Base-by-base conservation (phyloP, 2,797 vertebrate genomes). In the Pipistrellus pygmaeus region DNA sequence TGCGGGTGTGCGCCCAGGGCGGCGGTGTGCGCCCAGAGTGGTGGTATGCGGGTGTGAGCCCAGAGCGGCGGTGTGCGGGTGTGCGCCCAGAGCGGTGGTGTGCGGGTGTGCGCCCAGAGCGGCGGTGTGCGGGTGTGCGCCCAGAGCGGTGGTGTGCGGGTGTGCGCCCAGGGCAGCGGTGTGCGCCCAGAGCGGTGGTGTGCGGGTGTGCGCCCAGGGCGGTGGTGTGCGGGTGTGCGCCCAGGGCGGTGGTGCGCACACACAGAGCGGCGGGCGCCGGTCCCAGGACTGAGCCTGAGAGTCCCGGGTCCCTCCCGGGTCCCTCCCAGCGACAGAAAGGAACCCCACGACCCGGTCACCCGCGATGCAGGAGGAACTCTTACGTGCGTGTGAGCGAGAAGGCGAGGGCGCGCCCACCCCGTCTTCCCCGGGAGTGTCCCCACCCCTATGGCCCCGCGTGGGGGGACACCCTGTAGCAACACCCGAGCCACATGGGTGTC, bases 381-480 rank as follows among this genome's bases (percentile, higher is more conserved):
- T 5, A 7, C 4, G 2, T 27, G 4, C 0, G 27, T 5, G 9
- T 30, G 13, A 38, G 57, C 6, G 38, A 41, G 5, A 25, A 27
- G 21, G 25, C 25, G 57, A 27, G 57, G 57, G 4, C 57, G 14
- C 35, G 2, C 5, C 84, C 0, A 0, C 51, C 66, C 1, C 0
- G 1, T 11, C 35, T 32, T 8, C 25, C 25, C 1, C 7, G 1
- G 53, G 53, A 27, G 1, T n/a, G 21, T 57, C 41, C 6, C 6
- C 23, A 25, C 2, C 48, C 41, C 1, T 2, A 3, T 0, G 5
- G 3, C 4, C 55, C 13, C 0, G 0, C 3, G 13, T 0, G 0
- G 71, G 38, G 30, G 30, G 5, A 14, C 3, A 1, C 4, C 0
- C 23, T 3, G 27, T 0, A 0, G 27, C 6, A 7, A 21, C 20